These are phyloP conservation scores for Actenoides hombroni DNA, from an alignment of 2,113 vertebrate species.

Conservation along the genomic window DNA sequence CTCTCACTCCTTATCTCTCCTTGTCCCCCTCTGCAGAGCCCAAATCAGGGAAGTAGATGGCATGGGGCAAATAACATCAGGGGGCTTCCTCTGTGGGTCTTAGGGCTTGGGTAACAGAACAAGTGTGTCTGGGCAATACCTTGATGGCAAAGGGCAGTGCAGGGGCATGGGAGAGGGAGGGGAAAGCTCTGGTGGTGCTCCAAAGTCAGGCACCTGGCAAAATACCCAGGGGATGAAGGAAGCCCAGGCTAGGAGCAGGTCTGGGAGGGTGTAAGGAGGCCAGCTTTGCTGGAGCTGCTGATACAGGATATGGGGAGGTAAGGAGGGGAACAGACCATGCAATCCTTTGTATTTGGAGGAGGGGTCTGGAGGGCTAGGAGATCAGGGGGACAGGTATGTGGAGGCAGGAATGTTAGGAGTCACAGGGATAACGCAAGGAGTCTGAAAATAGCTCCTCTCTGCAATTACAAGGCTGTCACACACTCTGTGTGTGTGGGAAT, in stretches of 20 bases:
- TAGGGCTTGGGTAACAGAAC: neutral
- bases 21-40: neutral
- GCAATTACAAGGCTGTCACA: neutral
- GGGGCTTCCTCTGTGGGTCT: neutral
- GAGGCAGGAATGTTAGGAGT: neutral
- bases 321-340: neutral
- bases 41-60: neutral
- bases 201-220: neutral
- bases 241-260: neutral
- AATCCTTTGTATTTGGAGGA: neutral
- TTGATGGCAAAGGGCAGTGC: neutral
- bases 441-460: neutral
- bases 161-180: neutral
- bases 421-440: neutral
- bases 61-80: accelerated
- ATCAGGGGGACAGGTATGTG: accelerated
- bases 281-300: neutral
- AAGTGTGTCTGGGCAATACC: neutral
- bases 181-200: neutral
- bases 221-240: neutral
- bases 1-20: neutral
- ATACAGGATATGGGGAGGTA: neutral
- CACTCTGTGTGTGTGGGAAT: neutral
- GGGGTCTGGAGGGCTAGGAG: neutral
- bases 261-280: neutral